Percentiles rank a stretch among this genome's conserved stretches.
Conservation (phyloP, 2,113 vertebrate species). For the Dermatemys mawii region DNA sequence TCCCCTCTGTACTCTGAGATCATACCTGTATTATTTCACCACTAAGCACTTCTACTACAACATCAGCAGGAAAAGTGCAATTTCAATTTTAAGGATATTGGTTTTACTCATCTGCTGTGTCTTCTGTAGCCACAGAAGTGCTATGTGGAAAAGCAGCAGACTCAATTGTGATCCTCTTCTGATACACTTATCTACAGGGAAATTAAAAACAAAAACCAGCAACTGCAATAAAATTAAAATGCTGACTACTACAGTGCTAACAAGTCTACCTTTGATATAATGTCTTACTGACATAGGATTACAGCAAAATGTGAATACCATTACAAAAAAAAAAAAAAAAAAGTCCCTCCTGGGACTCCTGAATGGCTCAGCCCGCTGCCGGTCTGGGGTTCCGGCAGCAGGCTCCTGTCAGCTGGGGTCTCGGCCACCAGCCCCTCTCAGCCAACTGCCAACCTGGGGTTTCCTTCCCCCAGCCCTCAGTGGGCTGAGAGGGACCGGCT, state of each 20-base stretch:
- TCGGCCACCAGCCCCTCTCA: no score
- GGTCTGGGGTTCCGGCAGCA: no score
- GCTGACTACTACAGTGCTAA: background rate
- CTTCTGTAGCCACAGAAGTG: background rate
- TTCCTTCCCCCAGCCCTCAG: no score
- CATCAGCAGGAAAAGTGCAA: background rate
- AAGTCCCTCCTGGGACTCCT: no score
- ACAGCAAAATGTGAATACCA: background rate
- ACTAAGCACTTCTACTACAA: background rate
- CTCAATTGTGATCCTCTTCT: background rate
- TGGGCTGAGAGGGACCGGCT: no score
- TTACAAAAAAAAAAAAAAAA: background rate
- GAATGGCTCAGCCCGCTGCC: no score
- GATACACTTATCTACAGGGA: accelerated
- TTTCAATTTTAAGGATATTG: background rate
- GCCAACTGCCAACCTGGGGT: no score
- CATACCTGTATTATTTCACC: background rate
- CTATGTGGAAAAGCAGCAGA: background rate
- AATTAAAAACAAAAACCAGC: background rate
- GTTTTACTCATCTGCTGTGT: background rate
- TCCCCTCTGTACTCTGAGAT: background rate
- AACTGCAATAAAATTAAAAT: background rate
- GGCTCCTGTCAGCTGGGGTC: no score
- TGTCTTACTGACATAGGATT: background rate
- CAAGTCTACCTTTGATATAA: background rate